phyloP scores from a whole-genome alignment of 2,888 invertebrate species.

The Erebia palarica region DNA sequence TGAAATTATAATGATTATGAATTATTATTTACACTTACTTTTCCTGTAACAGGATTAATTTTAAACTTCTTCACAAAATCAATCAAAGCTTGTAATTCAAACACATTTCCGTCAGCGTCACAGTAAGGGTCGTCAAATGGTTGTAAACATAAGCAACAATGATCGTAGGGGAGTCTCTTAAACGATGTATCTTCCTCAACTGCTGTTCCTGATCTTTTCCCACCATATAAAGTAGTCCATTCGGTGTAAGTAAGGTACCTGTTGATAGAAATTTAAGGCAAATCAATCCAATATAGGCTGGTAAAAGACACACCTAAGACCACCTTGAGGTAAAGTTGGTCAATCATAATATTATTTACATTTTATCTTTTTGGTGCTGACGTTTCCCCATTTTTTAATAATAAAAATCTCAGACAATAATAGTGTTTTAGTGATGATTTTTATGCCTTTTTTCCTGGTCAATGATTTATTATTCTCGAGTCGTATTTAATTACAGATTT shows the following conservation, averaged over 20 bases:
- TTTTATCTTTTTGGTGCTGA: conserved; percentile 97
- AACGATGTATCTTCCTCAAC: conserved; percentile 91
- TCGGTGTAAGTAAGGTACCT: conserved; percentile 94
- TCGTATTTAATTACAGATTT: too few relatives aligned
- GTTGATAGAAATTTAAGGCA: conserved; percentile 36
- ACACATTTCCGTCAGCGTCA: conserved; percentile 95
- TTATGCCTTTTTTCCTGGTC: too few relatives aligned
- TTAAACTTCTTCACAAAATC: conserved; percentile 95
- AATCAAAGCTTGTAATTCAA: conserved; percentile 93
- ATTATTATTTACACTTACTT: conserved; percentile 66
- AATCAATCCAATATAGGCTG: conserved; percentile 20
- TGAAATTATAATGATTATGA: too few relatives aligned
- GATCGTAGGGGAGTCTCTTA: conserved; percentile 94
- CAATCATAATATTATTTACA: conserved; percentile 76
- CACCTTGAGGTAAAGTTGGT: too few relatives aligned
- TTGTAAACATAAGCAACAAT: conserved; percentile 95
- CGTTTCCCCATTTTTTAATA: conserved; percentile 90
- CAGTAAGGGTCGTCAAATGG: conserved; percentile 97
- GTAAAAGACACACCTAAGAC: too few relatives aligned
- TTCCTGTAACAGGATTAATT: conserved; percentile 96
- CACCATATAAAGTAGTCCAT: conserved; percentile 95
- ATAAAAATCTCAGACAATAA: not conserved
- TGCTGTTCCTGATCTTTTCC: conserved; percentile 88
- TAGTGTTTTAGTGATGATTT: not conserved
- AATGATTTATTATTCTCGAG: too few relatives aligned